These are phyloP conservation scores for Bufo gargarizans DNA, from an alignment of 2,113 vertebrate genomes.

Conservation along the genomic window DNA sequence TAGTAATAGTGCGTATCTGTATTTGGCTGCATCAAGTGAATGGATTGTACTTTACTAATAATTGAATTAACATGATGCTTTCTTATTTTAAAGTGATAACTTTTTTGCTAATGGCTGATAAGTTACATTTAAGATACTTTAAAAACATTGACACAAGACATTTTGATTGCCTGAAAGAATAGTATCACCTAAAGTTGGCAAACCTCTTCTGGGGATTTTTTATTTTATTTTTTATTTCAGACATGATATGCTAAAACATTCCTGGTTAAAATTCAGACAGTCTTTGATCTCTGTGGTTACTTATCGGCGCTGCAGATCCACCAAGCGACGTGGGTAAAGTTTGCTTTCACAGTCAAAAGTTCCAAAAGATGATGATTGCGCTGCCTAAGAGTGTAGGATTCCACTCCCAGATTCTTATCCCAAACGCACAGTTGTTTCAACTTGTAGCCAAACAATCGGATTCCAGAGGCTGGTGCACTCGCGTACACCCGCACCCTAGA, in stretches of 20 bases:
- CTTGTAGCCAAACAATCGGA: too few species aligned
- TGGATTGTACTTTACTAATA: background rate
- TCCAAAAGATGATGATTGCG: too few species aligned
- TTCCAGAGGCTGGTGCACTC: too few species aligned
- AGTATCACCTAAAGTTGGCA: background rate
- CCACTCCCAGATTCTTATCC: too few species aligned
- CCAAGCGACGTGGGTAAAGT: too few species aligned
- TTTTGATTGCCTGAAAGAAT: background rate
- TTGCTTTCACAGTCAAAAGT: too few species aligned
- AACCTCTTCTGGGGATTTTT: background rate
- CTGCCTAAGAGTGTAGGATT: too few species aligned
- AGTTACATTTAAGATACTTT: slow-evolving; percentile 3
- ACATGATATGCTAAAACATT: background rate
- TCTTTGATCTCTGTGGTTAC: too few species aligned
- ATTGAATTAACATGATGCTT: background rate
- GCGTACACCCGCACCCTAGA: too few species aligned
- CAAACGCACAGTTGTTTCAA: too few species aligned
- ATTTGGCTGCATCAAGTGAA: background rate
- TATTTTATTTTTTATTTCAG: background rate
- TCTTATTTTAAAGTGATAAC: background rate
- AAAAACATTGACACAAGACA: background rate
- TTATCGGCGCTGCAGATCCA: too few species aligned
- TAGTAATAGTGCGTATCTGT: background rate
- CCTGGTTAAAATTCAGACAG: too few species aligned
- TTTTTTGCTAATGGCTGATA: background rate